Evolutionary conservation across 2,888 invertebrate genomes (phyloP), one percentile per base, ranked within the genome.

Genomic region (Ichneumoninae sp.): DNA sequence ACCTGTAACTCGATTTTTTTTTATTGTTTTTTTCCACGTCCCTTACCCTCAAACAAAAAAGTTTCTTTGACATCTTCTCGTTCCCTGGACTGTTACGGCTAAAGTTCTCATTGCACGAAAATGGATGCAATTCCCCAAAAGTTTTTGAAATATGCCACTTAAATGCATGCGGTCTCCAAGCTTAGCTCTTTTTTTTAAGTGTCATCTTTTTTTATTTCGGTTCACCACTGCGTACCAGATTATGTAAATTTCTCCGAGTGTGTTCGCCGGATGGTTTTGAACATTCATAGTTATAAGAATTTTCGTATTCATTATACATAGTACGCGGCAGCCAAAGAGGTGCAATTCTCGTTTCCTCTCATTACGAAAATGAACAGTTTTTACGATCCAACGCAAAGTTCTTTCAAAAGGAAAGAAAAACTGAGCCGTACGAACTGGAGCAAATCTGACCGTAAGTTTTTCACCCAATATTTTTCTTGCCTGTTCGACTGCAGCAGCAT

Each of bases 1-100:
- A 84, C 82, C 76, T 84, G 78, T 78, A 81, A 78, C 81, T 81
- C 72, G 68, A 77, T 10, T 44, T 60, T 50, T 50, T 74, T 68
- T 72, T 66, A 68, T 66, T 66, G 3, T 66, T 30, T 68, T 60
- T 52, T 52, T 80, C 71, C 68, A 22, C 26, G n/a, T 33, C 26
- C 3, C 26, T 3, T 47, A 19, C 33, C 68, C 4, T 75, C 57
- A n/a, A 7, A 66, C 68, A 54, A 69, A 71, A 75, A 75, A 70
- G 69, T 82, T 72, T 78, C 69, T 60, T 69, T 47, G 44, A 80
- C 66, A 30, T 72, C 50, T 65, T 71, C 71, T 44, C 76, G 7
- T 40, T 22, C 66, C 40, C 50, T 22, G 62, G 26, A 47, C 68
- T 22, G 50, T 78, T n/a, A 33, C 72, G 30, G 40, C 66, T 22